Evolutionary conservation across 1,140 invertebrate species (phyloP), one percentile per base, ranked within the genome.

Genomic region (Drepana arcuata): DNA sequence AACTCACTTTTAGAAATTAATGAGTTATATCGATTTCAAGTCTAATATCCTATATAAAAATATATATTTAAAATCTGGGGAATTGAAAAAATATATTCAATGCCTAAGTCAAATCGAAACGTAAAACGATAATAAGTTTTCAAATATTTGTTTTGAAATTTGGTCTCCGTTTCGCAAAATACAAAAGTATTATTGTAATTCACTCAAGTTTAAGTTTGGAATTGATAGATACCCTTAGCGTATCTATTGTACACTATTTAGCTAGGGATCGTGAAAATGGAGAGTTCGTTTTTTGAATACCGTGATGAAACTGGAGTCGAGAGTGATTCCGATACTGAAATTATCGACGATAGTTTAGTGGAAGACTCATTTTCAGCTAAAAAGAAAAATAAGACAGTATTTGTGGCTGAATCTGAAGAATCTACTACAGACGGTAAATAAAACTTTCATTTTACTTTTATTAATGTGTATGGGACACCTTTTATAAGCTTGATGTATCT

Each of bases 251-350:
- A n/a, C n/a, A n/a, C n/a, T n/a, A n/a, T n/a, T n/a, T n/a, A n/a
- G n/a, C n/a, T n/a, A n/a, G n/a, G n/a, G n/a, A n/a, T n/a, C n/a
- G n/a, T n/a, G n/a, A n/a, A n/a, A n/a, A 78, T 78, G 72, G 72
- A 80, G 39, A 78, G 43, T 55, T 75, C 75, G 21, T 78, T 77
- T 53, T 68, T 74, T 51, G 72, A 80, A 39, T 78, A 73, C 43
- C 72, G 71, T 32, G 55, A 73, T 34, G 37, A 51, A 16, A 68
- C 58, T 27, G 48, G 16, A 33, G 44, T 33, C 1, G 61, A 49
- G 24, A 69, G 53, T 48, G 64, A 59, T 16, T 68, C 75, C 1
- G 68, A 65, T 35, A 33, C 43, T 2, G 75, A 77, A 52, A 44
- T 72, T 46, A 72, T 72, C 36, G 70, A 81, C 34, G 50, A 68